Base-by-base conservation (phyloP, 2,113 vertebrate genomes). In the Channa argus region DNA sequence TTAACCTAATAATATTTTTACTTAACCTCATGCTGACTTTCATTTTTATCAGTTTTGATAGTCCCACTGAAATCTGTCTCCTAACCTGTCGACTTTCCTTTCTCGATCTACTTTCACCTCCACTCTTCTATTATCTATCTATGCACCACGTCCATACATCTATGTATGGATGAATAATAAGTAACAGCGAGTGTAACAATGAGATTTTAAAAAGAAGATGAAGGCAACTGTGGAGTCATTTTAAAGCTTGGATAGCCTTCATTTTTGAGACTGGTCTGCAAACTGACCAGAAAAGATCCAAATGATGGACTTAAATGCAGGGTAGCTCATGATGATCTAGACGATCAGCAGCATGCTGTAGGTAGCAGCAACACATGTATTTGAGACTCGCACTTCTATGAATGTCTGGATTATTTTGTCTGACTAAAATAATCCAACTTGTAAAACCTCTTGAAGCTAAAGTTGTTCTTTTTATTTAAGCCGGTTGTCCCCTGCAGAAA, bases 1-100 rank as follows among this genome's bases (percentile, higher is more conserved):
- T 84, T 60, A 78, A 79, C 69, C 33, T 60, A n/a, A n/a, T n/a
- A n/a, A n/a, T n/a, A n/a, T n/a, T 53, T 84, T 71, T 78, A 70
- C 14, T 79, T 56, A 49, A 68, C 64, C 41, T 77, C 49, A 14
- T 34, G 71, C 64, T 67, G 71, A 80, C 39, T 78, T 79, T 76
- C 49, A 86, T 85, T 70, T 82, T 7, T 60, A 77, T 77, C 38
- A 8, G 10, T 33, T 82, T 47, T 77, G 53, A 72, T 67, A 50
- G 66, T 71, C 43, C 49, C 44, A 43, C 2, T 47, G 63, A 59
- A 59, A 67, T n/a, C 33, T 36, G 0, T 49, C 12, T 34, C 43
- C 15, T 45, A 37, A 9, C 41, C 37, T 59, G 47, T 49, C 41
- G 14, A 82, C 72, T 54, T 39, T 63, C 68, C 46, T 63, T 3